Percentiles rank a stretch among this genome's conserved stretches.
Evolutionary conservation across 2,797 vertebrate species (phyloP).

Genomic region (Mastacembelus armatus): DNA sequence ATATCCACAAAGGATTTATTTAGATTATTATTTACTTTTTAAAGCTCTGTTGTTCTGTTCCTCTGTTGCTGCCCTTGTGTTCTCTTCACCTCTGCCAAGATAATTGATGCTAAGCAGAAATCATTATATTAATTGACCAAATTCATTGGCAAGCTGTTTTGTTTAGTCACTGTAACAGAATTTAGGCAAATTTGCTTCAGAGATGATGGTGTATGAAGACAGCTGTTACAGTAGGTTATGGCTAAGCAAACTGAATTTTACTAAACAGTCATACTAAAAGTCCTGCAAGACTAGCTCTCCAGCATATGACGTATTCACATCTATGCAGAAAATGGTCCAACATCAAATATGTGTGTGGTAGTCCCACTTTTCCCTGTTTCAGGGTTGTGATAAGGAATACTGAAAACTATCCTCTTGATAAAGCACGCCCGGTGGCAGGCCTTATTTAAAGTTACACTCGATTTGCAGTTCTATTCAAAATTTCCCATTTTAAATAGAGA

Average conservation of each 20-base stretch:
- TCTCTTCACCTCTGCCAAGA: background rate
- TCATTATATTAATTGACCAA: background rate
- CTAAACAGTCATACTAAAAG: background rate
- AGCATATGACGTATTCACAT: background rate
- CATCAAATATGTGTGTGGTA: constrained; percentile 46
- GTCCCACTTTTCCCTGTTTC: constrained; percentile 63
- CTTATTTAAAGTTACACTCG: constrained; percentile 56
- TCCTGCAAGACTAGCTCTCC: background rate
- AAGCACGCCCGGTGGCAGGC: constrained; percentile 28
- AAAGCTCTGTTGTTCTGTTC: background rate
- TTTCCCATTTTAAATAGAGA: constrained; percentile 32
- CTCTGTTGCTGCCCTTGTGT: background rate
- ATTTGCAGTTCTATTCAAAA: constrained; percentile 57
- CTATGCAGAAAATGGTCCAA: background rate
- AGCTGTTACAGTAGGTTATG: background rate
- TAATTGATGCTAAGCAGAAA: background rate
- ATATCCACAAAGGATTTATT: background rate
- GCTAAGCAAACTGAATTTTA: background rate
- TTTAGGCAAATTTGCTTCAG: background rate
- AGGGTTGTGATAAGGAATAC: constrained; percentile 47
- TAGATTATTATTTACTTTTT: background rate
- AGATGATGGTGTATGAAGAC: background rate
- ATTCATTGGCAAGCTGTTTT: background rate
- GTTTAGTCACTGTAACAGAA: background rate
- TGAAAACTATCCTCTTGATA: constrained; percentile 44